Evolutionary conservation across 2,113 vertebrate species (phyloP), one percentile per base, ranked within the genome.

Genomic region (Coptodon rendalli): DNA sequence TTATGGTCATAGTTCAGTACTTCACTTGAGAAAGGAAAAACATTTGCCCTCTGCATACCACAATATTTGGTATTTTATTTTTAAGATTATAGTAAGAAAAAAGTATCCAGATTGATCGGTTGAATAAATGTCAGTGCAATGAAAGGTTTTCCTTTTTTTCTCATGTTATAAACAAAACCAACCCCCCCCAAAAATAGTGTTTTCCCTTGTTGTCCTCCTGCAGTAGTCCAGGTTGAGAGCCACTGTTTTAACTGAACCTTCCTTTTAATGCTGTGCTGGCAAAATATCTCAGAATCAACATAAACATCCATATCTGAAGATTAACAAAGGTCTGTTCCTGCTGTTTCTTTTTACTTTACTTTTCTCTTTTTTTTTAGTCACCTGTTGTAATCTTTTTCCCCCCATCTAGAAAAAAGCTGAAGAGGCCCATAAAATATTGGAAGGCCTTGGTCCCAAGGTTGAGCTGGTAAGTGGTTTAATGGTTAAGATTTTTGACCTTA

Each of bases 361-460:
- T 12, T 68, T 7, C 9, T 73, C 4, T 22, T 29, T 53, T 87
- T 95, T 31, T 61, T 61, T 31, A 78, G 31, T 38, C 31, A 7
- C 50, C 38, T 43, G 3, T 31, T 40, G 8, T 71, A 3, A 36
- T 27, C 17, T 71, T 7, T 13, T 80, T 17, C 16, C 27, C 16
- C 29, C 2, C 0, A 61, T 95, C 9, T 94, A 99, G 99, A 99
- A 99, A 98, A 99, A 99, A 96, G 98, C 98, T 59, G 99, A 99
- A 95, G 98, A 99, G 95, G 99, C 98, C 89, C 99, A 99, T 95
- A 99, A 99, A 96, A 97, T 99, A 87, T 97, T 99, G 91, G 98
- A 99, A 97, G 98, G 98, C 83, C 96, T 99, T 86, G 98, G 99
- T 81, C 99, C 98, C 82, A 99, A 98, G 95, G 98, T 99, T 85